A percentile compares a stretch with the other conserved stretches of the same genome.
Evolutionary conservation across 2,113 vertebrate species (phyloP).

Genomic region (Struthidea cinerea): DNA sequence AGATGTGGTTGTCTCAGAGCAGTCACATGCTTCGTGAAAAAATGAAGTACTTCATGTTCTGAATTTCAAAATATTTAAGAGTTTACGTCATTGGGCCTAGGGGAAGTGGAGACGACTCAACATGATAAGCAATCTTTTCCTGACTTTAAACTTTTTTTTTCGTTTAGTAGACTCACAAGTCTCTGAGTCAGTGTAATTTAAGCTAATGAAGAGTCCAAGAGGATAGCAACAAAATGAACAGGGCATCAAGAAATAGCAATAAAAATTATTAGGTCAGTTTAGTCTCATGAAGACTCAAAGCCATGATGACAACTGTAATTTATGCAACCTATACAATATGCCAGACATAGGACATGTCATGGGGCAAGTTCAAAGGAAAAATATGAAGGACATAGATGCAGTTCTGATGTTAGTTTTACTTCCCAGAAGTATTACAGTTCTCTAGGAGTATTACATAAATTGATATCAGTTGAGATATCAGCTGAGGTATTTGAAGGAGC

Average conservation of each 20-base stretch:
- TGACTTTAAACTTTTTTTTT: background rate
- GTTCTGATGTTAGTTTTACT: background rate
- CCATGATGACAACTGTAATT: background rate
- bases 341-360: background rate
- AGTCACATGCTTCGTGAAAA: conserved; percentile 21
- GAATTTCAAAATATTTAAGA: conserved; percentile 38
- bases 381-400: background rate
- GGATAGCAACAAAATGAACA: background rate
- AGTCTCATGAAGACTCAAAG: background rate
- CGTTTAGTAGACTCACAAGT: background rate
- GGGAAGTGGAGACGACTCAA: background rate
- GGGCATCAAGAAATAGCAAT: background rate
- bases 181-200: conserved; percentile 3
- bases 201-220: background rate
- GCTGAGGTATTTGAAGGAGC: background rate
- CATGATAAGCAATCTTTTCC: background rate
- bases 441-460: background rate
- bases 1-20: conserved; percentile 39
- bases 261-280: conserved; percentile 16
- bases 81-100: conserved; percentile 31
- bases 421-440: background rate
- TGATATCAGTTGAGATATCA: background rate
- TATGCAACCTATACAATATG: background rate
- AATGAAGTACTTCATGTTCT: conserved; percentile 37
- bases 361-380: background rate